These are phyloP conservation scores for Lethenteron reissneri DNA, from an alignment of 2,113 vertebrate genomes.

Conservation along the genomic window DNA sequence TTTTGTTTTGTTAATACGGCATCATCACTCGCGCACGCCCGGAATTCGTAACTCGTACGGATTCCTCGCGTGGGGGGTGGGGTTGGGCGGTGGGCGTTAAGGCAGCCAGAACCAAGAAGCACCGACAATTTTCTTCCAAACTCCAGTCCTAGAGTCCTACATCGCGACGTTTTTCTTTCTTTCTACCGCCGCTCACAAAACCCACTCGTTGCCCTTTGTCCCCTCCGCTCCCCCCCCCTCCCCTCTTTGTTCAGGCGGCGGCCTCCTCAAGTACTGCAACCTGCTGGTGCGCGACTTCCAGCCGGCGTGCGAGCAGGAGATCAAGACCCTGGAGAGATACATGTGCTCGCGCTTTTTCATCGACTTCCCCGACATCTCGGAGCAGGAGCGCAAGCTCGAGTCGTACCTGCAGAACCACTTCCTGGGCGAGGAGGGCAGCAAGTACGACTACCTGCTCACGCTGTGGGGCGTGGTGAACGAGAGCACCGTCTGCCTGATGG, in stretches of 20 bases:
- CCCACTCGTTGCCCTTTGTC: background rate
- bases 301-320: slow-evolving; percentile 50
- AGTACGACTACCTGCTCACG: slow-evolving; percentile 92
- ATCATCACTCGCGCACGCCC: no score
- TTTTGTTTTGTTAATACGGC: no score
- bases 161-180: no score
- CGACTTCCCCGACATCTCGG: slow-evolving; percentile 81
- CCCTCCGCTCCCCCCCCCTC: background rate
- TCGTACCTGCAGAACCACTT: slow-evolving; percentile 95
- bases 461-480: slow-evolving; percentile 73
- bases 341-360: slow-evolving; percentile 99
- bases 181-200: background rate
- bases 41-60: no score
- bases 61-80: no score
- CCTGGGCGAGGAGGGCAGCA: slow-evolving; percentile 67
- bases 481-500: slow-evolving; percentile 97
- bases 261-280: slow-evolving; percentile 92
- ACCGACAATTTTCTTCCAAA: no score
- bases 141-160: no score
- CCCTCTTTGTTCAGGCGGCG: slow-evolving; percentile 27
- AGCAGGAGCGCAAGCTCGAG: slow-evolving; percentile 83
- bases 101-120: no score
- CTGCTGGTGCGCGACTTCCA: slow-evolving; percentile 68
- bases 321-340: slow-evolving; percentile 75
- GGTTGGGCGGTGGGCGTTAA: no score